Base-by-base conservation (phyloP, 1,140 invertebrate genomes). In the Bilobella aurantiaca region DNA sequence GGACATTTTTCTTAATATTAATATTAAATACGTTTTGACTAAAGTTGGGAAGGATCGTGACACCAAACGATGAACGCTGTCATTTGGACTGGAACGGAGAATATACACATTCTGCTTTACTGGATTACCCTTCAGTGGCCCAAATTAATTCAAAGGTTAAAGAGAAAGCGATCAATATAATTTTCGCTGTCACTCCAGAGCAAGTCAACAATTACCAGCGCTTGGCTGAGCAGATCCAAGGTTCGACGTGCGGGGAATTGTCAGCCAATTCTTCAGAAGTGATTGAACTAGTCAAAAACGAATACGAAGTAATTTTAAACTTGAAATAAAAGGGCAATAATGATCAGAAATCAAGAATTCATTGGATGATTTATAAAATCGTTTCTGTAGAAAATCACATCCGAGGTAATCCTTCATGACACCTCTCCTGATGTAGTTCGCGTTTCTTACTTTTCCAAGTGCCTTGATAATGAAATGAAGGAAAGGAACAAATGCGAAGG, bases 71-170 rank as follows among this genome's bases (percentile, higher is more conserved):
- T 76, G 85, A 85, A 14, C 34, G 75, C 8, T 89, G 87, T 74
- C 86, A 89, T 75, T 76, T 89, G 70, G 79, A 82, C 71, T 62
- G 66, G 8, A 64, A 76, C 3, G 81, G 81, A 1, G 71, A 73
- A 31, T 88, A 88, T 75, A 86, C 83, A 42, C 79, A 85, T 73
- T 85, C 82, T 42, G 79, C 78, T 12, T 73, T 78, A 0, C 90
- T 96, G 79, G 96, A 99, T 78, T 99, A 99, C 80, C 96, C 96
- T 1, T 98, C 94, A 57, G 91, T 99, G 62, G 95, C 93, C 53
- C 92, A 98, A 74, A 89, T 87, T 37, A 91, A 91, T 77, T 81
- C 85, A 3, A 93, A 93, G 80, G 90, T 96, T 28, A 92, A 91
- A 74, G 86, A 98, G 74, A 90, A 96, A 74, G 87, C 92, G 27